Evolutionary conservation across 2,797 vertebrate genomes (phyloP), one percentile per base, ranked within the genome.

Genomic region (Rhabdomys pumilio): DNA sequence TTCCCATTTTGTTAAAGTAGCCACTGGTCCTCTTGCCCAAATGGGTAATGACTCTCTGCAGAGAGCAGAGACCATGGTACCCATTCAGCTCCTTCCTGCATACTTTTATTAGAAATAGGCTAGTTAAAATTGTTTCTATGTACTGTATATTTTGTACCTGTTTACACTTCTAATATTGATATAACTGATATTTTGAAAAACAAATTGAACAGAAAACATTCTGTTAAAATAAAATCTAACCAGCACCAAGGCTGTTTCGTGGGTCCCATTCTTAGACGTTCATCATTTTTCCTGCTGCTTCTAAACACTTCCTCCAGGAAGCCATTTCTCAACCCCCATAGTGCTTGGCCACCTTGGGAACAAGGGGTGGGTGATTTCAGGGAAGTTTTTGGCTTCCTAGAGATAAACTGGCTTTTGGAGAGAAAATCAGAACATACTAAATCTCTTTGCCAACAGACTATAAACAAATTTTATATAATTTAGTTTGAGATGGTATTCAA

Each of bases 101-200:
- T 97, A 93, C 97, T 95, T 97, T 96, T 95, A 55, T 96, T 98
- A 97, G 97, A 91, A 85, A 91, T 98, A 97, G 97, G 94, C 83
- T 97, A 97, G 97, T 96, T 97, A 95, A 92, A 90, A 96, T 93
- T 89, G 97, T 97, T 98, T 98, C 97, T 98, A 95, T 97, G 97
- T 98, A 97, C 97, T 98, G 97, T 97, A 97, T 97, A 97, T 98
- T 98, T 97, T 98, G 97, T 98, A 97, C 96, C 89, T 96, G 96
- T 97, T 98, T 97, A 98, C 97, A 98, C 96, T 97, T 97, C 96
- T 97, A 97, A 98, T 97, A 97, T 97, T 97, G 96, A 97, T 95
- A 97, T 95, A 97, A 97, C 96, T 96, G 97, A 97, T 98, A 97
- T 98, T 98, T 98, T 98, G 96, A 77, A 93, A 94, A 96, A 92